A percentile compares a stretch with the other conserved stretches of the same genome.
These are phyloP conservation scores for Thymelicus lineola DNA, from an alignment of 2,888 invertebrate genomes.

Conservation along the genomic window DNA sequence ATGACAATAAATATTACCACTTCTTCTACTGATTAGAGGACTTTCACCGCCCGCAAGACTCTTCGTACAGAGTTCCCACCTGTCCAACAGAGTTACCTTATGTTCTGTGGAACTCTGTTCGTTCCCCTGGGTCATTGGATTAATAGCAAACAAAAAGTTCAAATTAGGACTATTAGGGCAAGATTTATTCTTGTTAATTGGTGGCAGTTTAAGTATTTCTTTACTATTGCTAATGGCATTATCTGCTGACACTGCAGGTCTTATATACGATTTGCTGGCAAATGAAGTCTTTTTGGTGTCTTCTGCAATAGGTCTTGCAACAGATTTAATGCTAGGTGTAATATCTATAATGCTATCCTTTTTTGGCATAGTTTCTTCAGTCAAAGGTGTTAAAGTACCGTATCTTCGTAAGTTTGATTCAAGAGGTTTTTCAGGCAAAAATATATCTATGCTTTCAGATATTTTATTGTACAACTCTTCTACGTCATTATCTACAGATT, in stretches of 20 bases:
- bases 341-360: conserved; percentile 61
- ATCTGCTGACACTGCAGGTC: conserved; percentile 46
- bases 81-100: conserved; percentile 49
- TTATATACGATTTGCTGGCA: conserved; percentile 57
- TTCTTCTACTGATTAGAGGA: conserved; percentile 54
- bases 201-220: conserved; percentile 65
- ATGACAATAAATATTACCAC: conserved; percentile 52
- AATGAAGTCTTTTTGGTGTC: conserved; percentile 51
- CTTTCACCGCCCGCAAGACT: conserved; percentile 71
- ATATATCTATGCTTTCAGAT: conserved; percentile 55
- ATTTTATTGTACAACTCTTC: conserved; percentile 67
- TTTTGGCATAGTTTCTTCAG: conserved; percentile 68
- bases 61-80: conserved; percentile 61
- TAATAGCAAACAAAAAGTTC: conserved; percentile 61
- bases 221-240: conserved; percentile 33
- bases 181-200: conserved; percentile 59
- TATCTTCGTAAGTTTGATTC: conserved; percentile 53
- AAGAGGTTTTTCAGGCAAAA: conserved; percentile 44
- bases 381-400: conserved; percentile 66
- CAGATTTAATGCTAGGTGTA: conserved; percentile 48
- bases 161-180: conserved; percentile 60
- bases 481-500: conserved; percentile 65
- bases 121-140: conserved; percentile 41
- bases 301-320: conserved; percentile 39
- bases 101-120: conserved; percentile 51